Evolutionary conservation across 2,888 invertebrate species (phyloP), one percentile per base, ranked within the genome.

Genomic region (Steinernema carpocapsae): DNA sequence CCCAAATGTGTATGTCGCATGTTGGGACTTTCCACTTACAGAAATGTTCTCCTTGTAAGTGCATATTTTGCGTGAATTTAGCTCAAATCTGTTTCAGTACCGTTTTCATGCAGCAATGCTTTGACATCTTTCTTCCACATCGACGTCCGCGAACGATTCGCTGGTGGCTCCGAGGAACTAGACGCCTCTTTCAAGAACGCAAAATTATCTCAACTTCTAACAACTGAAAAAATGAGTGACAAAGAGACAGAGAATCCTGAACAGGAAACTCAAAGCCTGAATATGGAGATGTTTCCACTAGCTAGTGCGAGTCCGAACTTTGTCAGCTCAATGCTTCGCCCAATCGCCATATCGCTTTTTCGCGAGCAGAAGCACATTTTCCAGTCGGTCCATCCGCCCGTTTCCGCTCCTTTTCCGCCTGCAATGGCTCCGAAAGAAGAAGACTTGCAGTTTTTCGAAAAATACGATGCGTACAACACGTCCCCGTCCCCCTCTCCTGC

Each of bases 1-100:
- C 71, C 6, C 74, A 83, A 45, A 77, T 81, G 56, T 81, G 81
- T 32, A 64, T 64, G 64, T 29, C 64, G 12, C 19, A 10, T 17
- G 64, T 64, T n/a, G 64, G 17, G 1, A 26, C 32, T 64, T 64
- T 32, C 32, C 2, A 26, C 7, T 64, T 17, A 14, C 64, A 64
- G 29, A 26, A 32, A 32, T 64, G 64, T 26, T 10, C 14, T 17
- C 26, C 64, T 6, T 32, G 64, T 64, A 64, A 29, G 37, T n/a
- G 52, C 22, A 22, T n/a, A 1, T 3, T 4, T 24, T 52, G 4
- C 19, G 3, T 10, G 22, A 22, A 52, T n/a, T n/a, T 22, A 22
- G 24, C 2, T 12, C 22, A 22, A 22, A 3, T 48, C 22, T 12
- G 2, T 1, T 64, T 64, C 29, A 64, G 64, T 64, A 14, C n/a